A percentile compares a stretch with the other conserved stretches of the same genome.
Evolutionary conservation across 1,140 invertebrate genomes (phyloP).

Genomic region (Hylaeus volcanicus): DNA sequence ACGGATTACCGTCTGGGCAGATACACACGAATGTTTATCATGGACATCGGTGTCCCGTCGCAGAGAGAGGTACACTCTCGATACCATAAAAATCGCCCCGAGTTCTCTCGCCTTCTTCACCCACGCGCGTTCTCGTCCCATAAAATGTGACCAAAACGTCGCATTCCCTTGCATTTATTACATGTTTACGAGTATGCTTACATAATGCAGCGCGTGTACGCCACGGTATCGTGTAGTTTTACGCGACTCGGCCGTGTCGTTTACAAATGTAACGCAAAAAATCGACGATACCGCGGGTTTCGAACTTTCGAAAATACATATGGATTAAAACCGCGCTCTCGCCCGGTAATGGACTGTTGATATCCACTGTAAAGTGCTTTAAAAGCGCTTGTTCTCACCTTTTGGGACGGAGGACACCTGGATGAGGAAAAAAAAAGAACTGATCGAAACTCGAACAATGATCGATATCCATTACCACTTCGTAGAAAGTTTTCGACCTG

Average conservation of each 20-base stretch:
- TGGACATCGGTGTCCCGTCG: slow-evolving; percentile 12
- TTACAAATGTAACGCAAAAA: slow-evolving; percentile 27
- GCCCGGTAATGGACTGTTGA: slow-evolving; percentile 7
- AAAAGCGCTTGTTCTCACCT: neutral
- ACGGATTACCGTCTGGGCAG: slow-evolving; percentile 41
- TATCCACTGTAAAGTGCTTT: neutral
- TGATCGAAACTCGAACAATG: slow-evolving; percentile 17
- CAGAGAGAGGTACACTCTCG: slow-evolving; percentile 28
- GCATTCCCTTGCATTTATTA: slow-evolving; percentile 54
- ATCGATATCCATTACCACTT: slow-evolving; percentile 30
- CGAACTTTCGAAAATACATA: slow-evolving; percentile 28
- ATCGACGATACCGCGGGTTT: slow-evolving; percentile 12
- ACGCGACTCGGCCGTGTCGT: neutral
- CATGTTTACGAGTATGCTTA: slow-evolving; percentile 51
- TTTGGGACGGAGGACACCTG: neutral
- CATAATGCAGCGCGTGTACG: slow-evolving; percentile 51
- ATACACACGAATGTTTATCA: slow-evolving; percentile 55
- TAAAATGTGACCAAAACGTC: slow-evolving; percentile 60
- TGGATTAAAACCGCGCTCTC: neutral
- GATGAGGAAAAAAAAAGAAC: neutral
- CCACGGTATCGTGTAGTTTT: slow-evolving; percentile 14
- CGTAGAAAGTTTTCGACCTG: slow-evolving; percentile 24
- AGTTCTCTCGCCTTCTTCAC: slow-evolving; percentile 28
- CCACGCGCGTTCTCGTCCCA: slow-evolving; percentile 49
- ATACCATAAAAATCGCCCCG: slow-evolving; percentile 44